These are phyloP conservation scores for Herpailurus yagouaroundi DNA, from an alignment of 2,113 vertebrate species.

Conservation along the genomic window DNA sequence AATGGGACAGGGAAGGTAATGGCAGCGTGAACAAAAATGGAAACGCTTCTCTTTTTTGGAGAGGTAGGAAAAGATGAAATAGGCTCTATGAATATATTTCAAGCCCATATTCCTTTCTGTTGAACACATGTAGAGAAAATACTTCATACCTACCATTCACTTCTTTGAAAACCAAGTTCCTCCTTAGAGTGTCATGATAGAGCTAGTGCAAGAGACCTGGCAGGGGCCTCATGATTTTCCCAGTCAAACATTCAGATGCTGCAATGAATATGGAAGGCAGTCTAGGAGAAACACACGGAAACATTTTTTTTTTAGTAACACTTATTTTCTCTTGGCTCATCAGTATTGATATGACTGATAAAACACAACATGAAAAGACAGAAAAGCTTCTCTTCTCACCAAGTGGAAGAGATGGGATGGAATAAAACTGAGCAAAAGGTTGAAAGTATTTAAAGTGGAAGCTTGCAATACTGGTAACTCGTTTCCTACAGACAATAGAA, in stretches of 20 bases:
- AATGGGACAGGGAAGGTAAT: neutral
- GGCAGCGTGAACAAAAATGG: neutral
- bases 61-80: neutral
- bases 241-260: constrained; percentile 59
- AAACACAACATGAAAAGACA: constrained; percentile 39
- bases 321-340: constrained; percentile 46
- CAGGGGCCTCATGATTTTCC: neutral
- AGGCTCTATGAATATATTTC: neutral
- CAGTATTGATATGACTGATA: constrained; percentile 55
- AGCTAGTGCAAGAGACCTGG: constrained; percentile 39
- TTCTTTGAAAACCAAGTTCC: constrained; percentile 1
- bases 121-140: neutral
- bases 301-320: constrained; percentile 55
- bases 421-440: constrained; percentile 28
- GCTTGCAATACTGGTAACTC: neutral
- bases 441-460: constrained; percentile 6
- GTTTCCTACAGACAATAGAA: neutral
- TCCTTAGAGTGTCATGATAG: neutral
- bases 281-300: neutral
- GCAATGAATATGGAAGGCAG: constrained; percentile 45
- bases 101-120: neutral
- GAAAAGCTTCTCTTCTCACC: constrained; percentile 43
- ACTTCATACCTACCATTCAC: neutral
- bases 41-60: neutral
- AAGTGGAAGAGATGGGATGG: neutral